phyloP scores from a whole-genome alignment of 2,797 vertebrate species.

The Clarias laeviceps region DNA sequence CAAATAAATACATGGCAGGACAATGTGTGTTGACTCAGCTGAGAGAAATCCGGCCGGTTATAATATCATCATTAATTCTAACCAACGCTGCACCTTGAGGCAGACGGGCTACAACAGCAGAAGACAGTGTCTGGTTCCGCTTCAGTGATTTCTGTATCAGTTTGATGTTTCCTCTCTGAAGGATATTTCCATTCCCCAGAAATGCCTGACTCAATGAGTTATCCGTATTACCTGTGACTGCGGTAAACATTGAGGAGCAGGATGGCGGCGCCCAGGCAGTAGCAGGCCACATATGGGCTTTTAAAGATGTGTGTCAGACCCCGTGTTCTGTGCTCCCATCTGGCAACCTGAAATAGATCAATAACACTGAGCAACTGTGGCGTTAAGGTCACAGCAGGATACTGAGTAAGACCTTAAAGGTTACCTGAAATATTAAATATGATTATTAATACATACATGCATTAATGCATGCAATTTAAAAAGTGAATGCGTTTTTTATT shows the following conservation, averaged over 20 bases:
- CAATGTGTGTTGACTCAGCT: background rate
- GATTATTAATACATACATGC: background rate
- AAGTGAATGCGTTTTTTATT: background rate
- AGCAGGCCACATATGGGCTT: slow-evolving; percentile 83
- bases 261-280: slow-evolving; percentile 79
- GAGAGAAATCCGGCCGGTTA: background rate
- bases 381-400: background rate
- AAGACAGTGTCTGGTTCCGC: too few species aligned
- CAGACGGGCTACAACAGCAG: too few species aligned
- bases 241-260: slow-evolving; percentile 85
- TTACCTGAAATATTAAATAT: background rate
- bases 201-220: background rate
- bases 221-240: slow-evolving; percentile 84
- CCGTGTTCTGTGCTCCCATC: slow-evolving; percentile 84
- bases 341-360: slow-evolving; percentile 73
- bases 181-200: too few species aligned
- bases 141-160: background rate
- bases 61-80: background rate
- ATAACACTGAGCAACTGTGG: background rate
- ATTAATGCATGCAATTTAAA: background rate
- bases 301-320: slow-evolving; percentile 79
- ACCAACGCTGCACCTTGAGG: background rate
- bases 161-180: background rate
- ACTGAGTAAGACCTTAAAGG: background rate
- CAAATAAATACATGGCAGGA: background rate